A percentile compares a stretch with the other conserved stretches of the same genome.
These are phyloP conservation scores for Agrotis segetum DNA, from an alignment of 2,888 invertebrate genomes.

Conservation along the genomic window DNA sequence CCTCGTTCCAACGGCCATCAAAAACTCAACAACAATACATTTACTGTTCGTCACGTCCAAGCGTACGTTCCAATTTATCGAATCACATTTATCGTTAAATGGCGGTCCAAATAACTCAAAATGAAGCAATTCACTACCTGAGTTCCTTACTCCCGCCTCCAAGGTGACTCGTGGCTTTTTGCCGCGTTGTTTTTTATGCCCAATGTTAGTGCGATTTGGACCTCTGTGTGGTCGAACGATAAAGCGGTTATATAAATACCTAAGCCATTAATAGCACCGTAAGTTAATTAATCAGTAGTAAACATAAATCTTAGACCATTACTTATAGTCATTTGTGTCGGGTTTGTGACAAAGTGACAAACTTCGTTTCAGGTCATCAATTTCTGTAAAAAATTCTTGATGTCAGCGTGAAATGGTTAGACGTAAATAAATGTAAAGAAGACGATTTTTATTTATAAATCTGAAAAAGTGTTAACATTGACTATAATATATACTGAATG, in stretches of 20 bases:
- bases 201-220: slow-evolving; percentile 82
- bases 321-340: slow-evolving; percentile 45
- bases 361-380: slow-evolving; percentile 43
- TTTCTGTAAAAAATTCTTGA: slow-evolving; percentile 47
- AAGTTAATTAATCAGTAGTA: slow-evolving; percentile 65
- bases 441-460: slow-evolving; percentile 38
- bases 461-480: slow-evolving; percentile 1
- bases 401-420: slow-evolving; percentile 38
- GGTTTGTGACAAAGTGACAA: slow-evolving; percentile 57
- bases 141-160: slow-evolving; percentile 85
- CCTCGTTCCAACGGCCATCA: slow-evolving; percentile 38
- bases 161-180: slow-evolving; percentile 89
- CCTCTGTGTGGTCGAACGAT: slow-evolving; percentile 82
- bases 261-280: slow-evolving; percentile 62
- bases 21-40: slow-evolving; percentile 52
- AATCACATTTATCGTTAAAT: slow-evolving; percentile 71
- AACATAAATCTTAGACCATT: slow-evolving; percentile 59
- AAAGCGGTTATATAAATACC: slow-evolving; percentile 64
- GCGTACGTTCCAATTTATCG: slow-evolving; percentile 73
- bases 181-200: slow-evolving; percentile 81
- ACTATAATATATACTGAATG: background rate
- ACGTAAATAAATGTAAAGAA: slow-evolving; percentile 46
- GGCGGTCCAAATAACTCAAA: slow-evolving; percentile 78
- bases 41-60: slow-evolving; percentile 62
- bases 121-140: slow-evolving; percentile 90